Conservation (phyloP, 2,113 vertebrate genomes). For the Chamaetylas fuelleborni region DNA sequence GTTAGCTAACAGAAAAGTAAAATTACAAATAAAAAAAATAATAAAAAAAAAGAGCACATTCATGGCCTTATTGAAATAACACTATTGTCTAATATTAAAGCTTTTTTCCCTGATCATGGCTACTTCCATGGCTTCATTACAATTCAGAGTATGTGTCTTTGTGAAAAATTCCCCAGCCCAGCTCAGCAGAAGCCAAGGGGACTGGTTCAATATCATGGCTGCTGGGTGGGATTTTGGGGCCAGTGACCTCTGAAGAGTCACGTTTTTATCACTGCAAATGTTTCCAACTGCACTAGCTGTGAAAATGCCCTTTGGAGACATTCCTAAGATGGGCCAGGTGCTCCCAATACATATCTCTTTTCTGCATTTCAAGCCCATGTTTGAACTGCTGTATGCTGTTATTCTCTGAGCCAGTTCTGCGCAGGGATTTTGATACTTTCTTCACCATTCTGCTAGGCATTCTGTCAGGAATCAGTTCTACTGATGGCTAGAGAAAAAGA, state of each 20-base stretch:
- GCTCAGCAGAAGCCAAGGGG: neutral
- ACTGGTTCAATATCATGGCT: neutral
- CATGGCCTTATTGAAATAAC: neutral
- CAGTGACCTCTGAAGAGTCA: neutral
- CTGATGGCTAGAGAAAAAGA: neutral
- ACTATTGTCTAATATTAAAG: neutral
- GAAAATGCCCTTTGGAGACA: neutral
- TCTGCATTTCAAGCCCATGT: neutral
- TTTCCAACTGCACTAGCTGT: neutral
- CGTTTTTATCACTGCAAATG: neutral
- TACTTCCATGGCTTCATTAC: neutral
- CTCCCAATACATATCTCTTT: neutral
- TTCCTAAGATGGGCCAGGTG: neutral
- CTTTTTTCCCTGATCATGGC: neutral
- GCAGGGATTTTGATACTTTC: neutral
- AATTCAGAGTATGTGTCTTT: neutral
- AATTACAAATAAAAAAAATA: neutral
- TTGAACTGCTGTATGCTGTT: accelerated
- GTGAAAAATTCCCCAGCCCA: neutral
- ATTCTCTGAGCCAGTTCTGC: neutral
- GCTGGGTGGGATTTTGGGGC: neutral
- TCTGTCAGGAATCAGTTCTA: neutral
- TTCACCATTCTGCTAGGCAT: neutral
- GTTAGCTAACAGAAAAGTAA: neutral
- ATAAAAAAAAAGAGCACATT: neutral